Evolutionary conservation across 2,888 invertebrate species (phyloP), one percentile per base, ranked within the genome.

Genomic region (Protula sp.): DNA sequence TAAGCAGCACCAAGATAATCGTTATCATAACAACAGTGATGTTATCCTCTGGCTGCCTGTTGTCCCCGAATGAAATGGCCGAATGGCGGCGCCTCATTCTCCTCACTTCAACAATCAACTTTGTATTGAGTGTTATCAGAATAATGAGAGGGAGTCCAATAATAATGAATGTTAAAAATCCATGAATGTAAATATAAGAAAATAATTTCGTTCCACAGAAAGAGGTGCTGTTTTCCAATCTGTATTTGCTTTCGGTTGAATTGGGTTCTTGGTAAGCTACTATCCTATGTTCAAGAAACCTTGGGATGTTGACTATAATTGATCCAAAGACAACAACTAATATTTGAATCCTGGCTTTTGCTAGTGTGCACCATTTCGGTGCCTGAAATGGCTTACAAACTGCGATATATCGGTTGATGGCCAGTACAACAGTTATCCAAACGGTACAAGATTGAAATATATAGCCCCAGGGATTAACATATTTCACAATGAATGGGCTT

Each of bases 341-440:
- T 27, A 67, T 64, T 54, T 67, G 66, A 14, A 64, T 22, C n/a
- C 59, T 55, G 9, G 65, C 61, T 30, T 55, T 55, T 3, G 26
- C 58, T 53, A 64, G 53, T 4, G 62, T 64, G 31, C 60, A 57
- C 55, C 52, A 61, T 24, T 45, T 30, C 19, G 59, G 31, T 22
- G 60, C 62, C 22, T 50, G 31, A 57, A 67, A 67, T 14, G 67
- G 67, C 30, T 50, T 27, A 47, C 65, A 65, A 29, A 67, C 54
- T 45, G 67, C 67, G 22, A 67, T 54, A 58, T 60, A 66, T 28
- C 67, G 55, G 56, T 67, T 66, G 47, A 66, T 53, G 28, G 67
- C 66, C 24, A 67, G 57, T n/a, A 67, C 56, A 0, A 67, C 66
- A 2, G 66, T 66, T 31, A 62, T 54, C 67, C 67, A 67, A 3